phyloP scores from a whole-genome alignment of 2,797 vertebrate genomes.

The Sebastes jordani region DNA sequence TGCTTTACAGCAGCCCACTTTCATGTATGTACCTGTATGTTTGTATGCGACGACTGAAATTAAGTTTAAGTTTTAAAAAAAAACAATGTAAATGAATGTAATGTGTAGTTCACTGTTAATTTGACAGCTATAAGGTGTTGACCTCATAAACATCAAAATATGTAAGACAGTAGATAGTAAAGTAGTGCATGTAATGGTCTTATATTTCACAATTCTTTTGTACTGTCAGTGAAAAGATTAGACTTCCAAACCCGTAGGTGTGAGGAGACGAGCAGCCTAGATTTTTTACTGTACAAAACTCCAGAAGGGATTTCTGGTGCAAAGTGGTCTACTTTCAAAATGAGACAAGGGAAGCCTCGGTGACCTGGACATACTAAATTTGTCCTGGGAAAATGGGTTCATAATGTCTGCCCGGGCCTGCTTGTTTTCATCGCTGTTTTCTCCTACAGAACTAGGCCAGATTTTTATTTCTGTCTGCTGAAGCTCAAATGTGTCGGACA shows the following conservation, averaged over 20 bases:
- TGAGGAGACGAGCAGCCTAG: slow-evolving; percentile 46
- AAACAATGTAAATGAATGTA: too few species aligned
- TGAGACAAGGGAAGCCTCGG: slow-evolving; percentile 46
- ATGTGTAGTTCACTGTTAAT: too few species aligned
- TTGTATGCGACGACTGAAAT: too few species aligned
- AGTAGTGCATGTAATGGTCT: neutral
- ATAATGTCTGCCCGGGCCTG: neutral
- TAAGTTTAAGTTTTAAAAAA: too few species aligned
- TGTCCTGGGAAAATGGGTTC: slow-evolving; percentile 43
- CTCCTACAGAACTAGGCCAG: neutral
- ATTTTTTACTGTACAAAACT: slow-evolving; percentile 48
- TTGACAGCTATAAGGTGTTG: neutral
- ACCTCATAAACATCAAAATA: neutral
- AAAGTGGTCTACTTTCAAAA: slow-evolving; percentile 66
- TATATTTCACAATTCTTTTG: neutral
- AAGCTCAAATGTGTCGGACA: neutral
- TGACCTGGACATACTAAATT: slow-evolving; percentile 61
- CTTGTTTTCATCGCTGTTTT: slow-evolving; percentile 15
- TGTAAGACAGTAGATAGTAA: neutral
- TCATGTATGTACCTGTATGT: too few species aligned
- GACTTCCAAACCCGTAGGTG: neutral
- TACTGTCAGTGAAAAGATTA: neutral
- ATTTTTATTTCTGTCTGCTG: neutral
- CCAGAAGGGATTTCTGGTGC: slow-evolving; percentile 47
- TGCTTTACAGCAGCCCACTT: too few species aligned